Evolutionary conservation across 2,113 vertebrate species (phyloP).

Genomic region (Ciconia maguari): DNA sequence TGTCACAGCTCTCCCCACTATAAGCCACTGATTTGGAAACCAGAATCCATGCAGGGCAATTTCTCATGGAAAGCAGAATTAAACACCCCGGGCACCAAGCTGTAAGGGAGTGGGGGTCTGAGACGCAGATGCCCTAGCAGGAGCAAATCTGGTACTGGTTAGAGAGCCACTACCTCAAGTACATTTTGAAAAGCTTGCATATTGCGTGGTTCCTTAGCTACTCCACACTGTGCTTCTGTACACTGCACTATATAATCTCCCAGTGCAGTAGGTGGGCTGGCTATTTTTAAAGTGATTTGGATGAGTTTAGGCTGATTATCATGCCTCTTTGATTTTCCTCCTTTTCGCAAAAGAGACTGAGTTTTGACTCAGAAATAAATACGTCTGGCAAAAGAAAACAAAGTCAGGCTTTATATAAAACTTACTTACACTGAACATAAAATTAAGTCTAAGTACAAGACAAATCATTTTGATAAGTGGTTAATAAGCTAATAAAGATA

Average conservation of each 20-base stretch:
- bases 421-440: neutral
- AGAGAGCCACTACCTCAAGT: neutral
- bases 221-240: slow-evolving; percentile 32
- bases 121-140: neutral
- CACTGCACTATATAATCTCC: slow-evolving; percentile 44
- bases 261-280: slow-evolving; percentile 64
- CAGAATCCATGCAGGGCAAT: neutral
- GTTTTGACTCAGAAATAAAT: slow-evolving; percentile 60
- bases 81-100: neutral
- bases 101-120: neutral
- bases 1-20: neutral
- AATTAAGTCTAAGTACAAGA: neutral
- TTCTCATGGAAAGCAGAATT: neutral
- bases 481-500: slow-evolving; percentile 50
- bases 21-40: neutral
- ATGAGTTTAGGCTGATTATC: slow-evolving; percentile 73
- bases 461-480: slow-evolving; percentile 36
- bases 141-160: neutral
- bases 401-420: slow-evolving; percentile 37
- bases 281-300: slow-evolving; percentile 70
- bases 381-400: slow-evolving; percentile 2
- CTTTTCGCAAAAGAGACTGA: slow-evolving; percentile 36
- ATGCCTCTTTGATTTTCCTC: slow-evolving; percentile 56
- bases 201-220: slow-evolving; percentile 15
- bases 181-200: slow-evolving; percentile 14